Base-by-base conservation (phyloP, 1,140 invertebrate genomes). In the Chelonus insularis region DNA sequence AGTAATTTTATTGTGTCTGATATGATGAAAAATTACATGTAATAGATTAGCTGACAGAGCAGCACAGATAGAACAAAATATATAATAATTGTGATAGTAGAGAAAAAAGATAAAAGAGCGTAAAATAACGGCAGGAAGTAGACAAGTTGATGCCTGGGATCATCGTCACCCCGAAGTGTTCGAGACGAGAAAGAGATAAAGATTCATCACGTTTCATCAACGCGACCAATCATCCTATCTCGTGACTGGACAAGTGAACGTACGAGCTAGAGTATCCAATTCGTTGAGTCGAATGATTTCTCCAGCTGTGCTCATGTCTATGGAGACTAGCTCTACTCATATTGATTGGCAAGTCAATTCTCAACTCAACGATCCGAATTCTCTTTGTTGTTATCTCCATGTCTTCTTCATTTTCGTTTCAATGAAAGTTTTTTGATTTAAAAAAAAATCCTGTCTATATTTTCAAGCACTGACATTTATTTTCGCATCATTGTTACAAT, bases 171-270 rank as follows among this genome's bases (percentile, higher is more conserved):
- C 45, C 11, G 23, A 18, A 48, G 45, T 48, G 18, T 8, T 23
- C 11, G 45, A 48, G 14, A 48, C 18, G 45, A 48, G 12, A 48
- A 48, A 48, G 23, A 48, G 20, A 48, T 25, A 23, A 67, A 72
- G 64, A 69, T 74, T 66, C 69, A 77, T 77, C 75, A 73, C 68
- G 68, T 73, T 76, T 75, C 71, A 78, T 78, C 73, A 77, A 68
- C 69, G 63, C 58, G 72, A 34, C 72, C 75, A 77, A 78, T 78
- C 76, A 78, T 77, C 67, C 73, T 71, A 77, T 78, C 74, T 76
- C 68, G 70, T 37, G 36, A 18, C 14, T 14, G 32, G 52, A 62
- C 45, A 37, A 23, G 60, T 48, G 41, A 21, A 39, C 52, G 52
- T 50, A 32, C 36, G 18, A 36, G 48, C 25, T 45, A 62, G 54